A percentile compares a stretch with the other conserved stretches of the same genome.
Conservation (phyloP, 2,797 vertebrate genomes). For the Galagoides demidoff region DNA sequence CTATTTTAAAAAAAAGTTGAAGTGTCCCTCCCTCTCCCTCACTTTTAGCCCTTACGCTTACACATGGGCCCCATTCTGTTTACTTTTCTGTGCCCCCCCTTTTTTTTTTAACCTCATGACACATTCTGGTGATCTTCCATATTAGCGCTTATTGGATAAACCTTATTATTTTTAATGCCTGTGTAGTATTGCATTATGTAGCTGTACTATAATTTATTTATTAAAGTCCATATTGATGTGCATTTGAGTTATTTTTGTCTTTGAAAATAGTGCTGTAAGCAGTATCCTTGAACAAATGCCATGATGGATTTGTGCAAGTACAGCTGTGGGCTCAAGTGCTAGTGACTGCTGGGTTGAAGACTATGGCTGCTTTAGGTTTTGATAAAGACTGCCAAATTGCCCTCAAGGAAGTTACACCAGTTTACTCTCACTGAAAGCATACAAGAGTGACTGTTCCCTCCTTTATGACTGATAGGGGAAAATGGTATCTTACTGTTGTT, state of each 20-base stretch:
- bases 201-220: neutral
- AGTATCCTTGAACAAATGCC: neutral
- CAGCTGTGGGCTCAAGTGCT: too few species aligned
- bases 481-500: neutral
- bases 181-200: neutral
- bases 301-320: neutral
- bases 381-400: neutral
- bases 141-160: neutral
- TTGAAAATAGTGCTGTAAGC: neutral
- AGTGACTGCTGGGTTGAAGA: neutral
- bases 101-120: neutral
- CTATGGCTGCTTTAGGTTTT: neutral
- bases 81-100: neutral
- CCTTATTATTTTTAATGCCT: neutral
- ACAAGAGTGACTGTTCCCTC: neutral
- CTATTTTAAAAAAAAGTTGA: neutral
- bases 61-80: rapidly evolving
- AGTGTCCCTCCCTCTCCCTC: neutral
- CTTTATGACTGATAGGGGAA: neutral
- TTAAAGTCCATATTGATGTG: neutral
- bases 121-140: neutral
- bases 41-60: neutral
- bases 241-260: neutral
- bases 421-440: neutral
- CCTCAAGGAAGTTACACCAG: neutral